Evolutionary conservation across 2,888 invertebrate genomes (phyloP).

Genomic region (Agrochola macilenta): DNA sequence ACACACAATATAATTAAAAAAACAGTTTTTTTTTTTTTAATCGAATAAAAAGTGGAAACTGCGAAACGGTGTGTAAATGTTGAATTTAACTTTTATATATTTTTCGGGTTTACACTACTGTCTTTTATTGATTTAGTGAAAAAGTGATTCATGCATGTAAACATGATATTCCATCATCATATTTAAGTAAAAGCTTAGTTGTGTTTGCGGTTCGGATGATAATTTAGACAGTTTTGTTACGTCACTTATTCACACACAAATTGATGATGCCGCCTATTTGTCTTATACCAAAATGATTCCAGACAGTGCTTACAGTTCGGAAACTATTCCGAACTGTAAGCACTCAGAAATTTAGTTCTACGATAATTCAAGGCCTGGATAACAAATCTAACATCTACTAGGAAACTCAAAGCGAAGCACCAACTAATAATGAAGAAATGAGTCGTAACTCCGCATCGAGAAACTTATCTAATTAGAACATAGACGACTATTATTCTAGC

Average conservation of each 20-base stretch:
- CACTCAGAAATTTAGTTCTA: slow-evolving; percentile 20
- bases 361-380: slow-evolving; percentile 26
- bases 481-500: slow-evolving; percentile 56
- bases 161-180: background rate
- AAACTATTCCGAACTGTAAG: background rate
- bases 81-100: too few relatives aligned
- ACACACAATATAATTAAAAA: too few relatives aligned
- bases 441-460: slow-evolving; percentile 37
- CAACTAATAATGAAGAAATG: slow-evolving; percentile 54
- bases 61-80: too few relatives aligned
- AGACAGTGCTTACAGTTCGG: too few relatives aligned
- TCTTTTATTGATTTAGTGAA: too few relatives aligned
- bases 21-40: too few relatives aligned
- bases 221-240: background rate
- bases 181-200: too few relatives aligned
- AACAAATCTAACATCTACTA: slow-evolving; percentile 46
- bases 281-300: background rate
- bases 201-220: background rate
- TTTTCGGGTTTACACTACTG: too few relatives aligned
- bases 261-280: background rate
- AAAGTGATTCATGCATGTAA: too few relatives aligned
- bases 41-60: too few relatives aligned
- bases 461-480: slow-evolving; percentile 73
- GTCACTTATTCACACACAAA: background rate
- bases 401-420: slow-evolving; percentile 46